A percentile compares a stretch with the other conserved stretches of the same genome.
phyloP scores from a whole-genome alignment of 2,797 vertebrate genomes.

The Phataginus tricuspis region DNA sequence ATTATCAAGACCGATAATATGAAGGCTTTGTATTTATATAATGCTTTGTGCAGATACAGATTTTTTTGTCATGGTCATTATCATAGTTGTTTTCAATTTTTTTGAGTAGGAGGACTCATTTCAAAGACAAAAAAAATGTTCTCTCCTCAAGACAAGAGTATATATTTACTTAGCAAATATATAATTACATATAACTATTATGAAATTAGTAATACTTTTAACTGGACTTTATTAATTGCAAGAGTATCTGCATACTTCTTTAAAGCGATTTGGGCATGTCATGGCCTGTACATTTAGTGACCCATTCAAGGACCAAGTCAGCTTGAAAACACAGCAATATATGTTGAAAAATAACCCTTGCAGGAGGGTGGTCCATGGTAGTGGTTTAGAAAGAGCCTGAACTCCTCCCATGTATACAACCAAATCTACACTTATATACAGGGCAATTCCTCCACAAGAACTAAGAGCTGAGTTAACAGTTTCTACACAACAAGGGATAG shows the following conservation, averaged over 20 bases:
- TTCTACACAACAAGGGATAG: no score
- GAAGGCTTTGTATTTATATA: background rate
- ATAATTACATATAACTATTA: background rate
- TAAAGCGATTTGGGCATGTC: background rate
- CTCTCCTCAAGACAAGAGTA: background rate
- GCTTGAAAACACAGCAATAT: no score
- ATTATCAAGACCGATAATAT: background rate
- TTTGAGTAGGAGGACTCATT: background rate
- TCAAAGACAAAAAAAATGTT: background rate
- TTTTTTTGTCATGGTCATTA: background rate
- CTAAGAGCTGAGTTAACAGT: no score
- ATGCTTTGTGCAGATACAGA: background rate
- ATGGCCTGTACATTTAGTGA: background rate
- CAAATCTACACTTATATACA: no score
- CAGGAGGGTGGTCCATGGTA: no score
- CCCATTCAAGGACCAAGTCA: background rate
- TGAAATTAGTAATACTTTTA: background rate
- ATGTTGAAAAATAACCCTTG: no score
- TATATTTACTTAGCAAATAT: background rate
- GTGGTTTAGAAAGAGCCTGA: no score
- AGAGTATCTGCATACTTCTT: background rate
- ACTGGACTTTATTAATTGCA: background rate
- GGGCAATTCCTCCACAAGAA: no score
- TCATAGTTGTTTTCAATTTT: background rate
- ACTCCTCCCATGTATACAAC: no score